Base-by-base conservation (phyloP, 2,797 vertebrate genomes). In the Acrossocheilus wenchowensis region DNA sequence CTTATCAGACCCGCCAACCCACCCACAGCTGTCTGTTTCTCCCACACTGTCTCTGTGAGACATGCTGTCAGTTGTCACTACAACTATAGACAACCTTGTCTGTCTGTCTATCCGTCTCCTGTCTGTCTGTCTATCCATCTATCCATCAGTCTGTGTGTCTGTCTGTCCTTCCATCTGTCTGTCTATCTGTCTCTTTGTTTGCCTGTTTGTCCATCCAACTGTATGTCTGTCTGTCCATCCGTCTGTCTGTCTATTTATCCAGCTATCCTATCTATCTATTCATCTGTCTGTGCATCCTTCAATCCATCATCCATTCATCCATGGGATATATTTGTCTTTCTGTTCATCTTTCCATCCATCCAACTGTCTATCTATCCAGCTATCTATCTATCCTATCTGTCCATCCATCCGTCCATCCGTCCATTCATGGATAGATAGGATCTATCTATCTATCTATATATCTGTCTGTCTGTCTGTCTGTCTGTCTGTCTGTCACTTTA, bases 21-120 rank as follows among this genome's bases (percentile, higher is more conserved):
- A 43, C 87, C 78, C 72, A 79, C 89, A 81, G 15, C 88, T 77
- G 87, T 88, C 78, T 91, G 90, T 87, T 91, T 92, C 90, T 88
- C 87, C 90, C 90, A 90, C 90, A 89, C 81, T 26, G 34, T 81
- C 78, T 69, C 74, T 26, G 9, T 45, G 48, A 77, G 54, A 81
- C 62, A 21, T 26, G 34, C 39, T 30, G 54, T 83, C 39, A 86
- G 41, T 78, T 54, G 54, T 60, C 23, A 54, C 19, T 62, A 48
- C 82, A 74, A 66, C 79, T 83, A 54, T 52, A 19, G 8, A 14
- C 50, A 78, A 8, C 3, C 14, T 6, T 0, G 3, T 34, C 43
- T 7, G 2, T 26, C 26, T 5, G 2, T 36, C 9, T 11, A 2
- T 21, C 19, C 9, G 1, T 19, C n/a, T 30, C 2, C 74, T 57